Conservation (phyloP, 2,888 invertebrate genomes). For the Sclerodermus sp. region DNA sequence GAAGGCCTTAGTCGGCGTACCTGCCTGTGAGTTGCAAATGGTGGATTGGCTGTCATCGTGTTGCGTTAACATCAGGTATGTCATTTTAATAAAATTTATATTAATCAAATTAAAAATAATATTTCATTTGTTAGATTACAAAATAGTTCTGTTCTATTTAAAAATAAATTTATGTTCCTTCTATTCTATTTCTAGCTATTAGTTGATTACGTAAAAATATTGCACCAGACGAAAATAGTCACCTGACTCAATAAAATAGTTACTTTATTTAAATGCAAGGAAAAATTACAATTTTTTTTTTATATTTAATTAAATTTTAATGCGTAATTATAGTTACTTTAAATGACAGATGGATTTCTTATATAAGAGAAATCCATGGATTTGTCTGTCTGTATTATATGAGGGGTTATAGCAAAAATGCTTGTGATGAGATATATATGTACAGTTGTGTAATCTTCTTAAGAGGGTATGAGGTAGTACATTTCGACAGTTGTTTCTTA, state of each 20-base stretch:
- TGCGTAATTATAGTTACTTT: no score
- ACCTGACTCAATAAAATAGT: conserved; percentile 26
- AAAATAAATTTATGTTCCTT: not conserved
- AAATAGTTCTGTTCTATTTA: not conserved
- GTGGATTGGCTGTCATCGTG: conserved; percentile 53
- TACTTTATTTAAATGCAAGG: no score
- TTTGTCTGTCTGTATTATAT: no score
- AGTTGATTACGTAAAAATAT: conserved; percentile 45
- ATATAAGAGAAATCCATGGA: no score
- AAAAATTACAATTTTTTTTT: no score
- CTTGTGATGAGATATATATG: conserved; percentile 5
- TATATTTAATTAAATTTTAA: no score
- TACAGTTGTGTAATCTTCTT: conserved; percentile 37
- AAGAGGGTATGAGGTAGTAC: no score
- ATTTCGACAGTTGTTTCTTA: no score
- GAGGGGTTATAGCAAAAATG: no score
- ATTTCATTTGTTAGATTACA: no score
- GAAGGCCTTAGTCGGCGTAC: conserved; percentile 32
- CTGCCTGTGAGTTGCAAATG: conserved; percentile 52
- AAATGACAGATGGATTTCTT: no score
- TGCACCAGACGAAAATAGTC: conserved; percentile 45
- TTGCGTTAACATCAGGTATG: conserved; percentile 54
- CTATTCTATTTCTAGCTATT: not conserved
- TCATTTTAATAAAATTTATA: conserved; percentile 9
- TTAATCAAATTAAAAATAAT: no score